Evolutionary conservation across 1,140 invertebrate genomes (phyloP), one percentile per base, ranked within the genome.

Genomic region (Tribolium castaneum): DNA sequence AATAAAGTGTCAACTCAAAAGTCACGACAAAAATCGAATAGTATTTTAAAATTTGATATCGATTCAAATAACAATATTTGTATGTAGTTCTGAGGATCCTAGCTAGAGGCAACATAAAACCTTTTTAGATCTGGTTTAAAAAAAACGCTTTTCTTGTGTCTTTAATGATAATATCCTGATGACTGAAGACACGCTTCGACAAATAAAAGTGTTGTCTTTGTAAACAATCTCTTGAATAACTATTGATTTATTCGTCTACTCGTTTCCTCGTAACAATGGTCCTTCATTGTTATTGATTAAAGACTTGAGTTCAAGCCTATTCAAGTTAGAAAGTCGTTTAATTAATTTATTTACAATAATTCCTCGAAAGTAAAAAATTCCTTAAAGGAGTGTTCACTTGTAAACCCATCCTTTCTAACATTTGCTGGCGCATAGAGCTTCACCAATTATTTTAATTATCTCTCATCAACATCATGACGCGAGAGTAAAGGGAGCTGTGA

Each of bases 391-490:
- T 45, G n/a, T 45, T 10, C 9, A 45, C 34, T 45, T 45, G 39
- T 45, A 45, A 3, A 3, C n/a, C n/a, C 7, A 45, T 45, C 39
- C 39, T 45, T 9, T 45, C n/a, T 45, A 45, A 45, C 39, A 45
- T 45, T 45, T 45, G n/a, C 39, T 45, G 19, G 54, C 25, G n/a
- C 16, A 30, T 59, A 22, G 13, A 25, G 22, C 54, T 59, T n/a
- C 9, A 30, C 5, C 59, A 66, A 66, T 66, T 66, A 66, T 34
- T 35, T 66, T 66, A 34, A 66, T 66, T 66, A 66, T 66, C 59
- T 66, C 6, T 30, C 25, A 66, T 66, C 59, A 66, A 5, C 54
- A 59, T 59, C 54, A 59, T 59, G 54, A 66, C 25, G 59, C 59
- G 59, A 66, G 59, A 66, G 59, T 66, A 66, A 66, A 66, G 59